A percentile compares a stretch with the other conserved stretches of the same genome.
Conservation (phyloP, 1,140 invertebrate species). For the Probaryconus sp. region DNA sequence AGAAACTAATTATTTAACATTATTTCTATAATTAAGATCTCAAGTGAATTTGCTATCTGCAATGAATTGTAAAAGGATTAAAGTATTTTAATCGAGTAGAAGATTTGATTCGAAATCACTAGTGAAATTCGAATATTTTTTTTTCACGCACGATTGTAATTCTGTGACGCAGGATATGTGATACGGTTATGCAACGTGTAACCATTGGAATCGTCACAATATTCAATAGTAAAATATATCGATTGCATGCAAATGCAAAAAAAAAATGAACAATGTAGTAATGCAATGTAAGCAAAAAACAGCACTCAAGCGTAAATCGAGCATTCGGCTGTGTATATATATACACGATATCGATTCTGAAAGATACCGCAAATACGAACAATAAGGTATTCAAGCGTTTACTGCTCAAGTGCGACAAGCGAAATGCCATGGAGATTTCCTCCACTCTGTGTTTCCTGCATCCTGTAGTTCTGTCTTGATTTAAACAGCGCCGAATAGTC, state of each 20-base stretch:
- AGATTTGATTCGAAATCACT: background rate
- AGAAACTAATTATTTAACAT: too few relatives aligned
- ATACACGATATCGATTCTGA: constrained; percentile 46
- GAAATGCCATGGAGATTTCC: constrained; percentile 50
- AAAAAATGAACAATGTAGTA: constrained; percentile 15
- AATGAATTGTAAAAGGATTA: too few relatives aligned
- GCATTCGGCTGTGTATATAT: constrained; percentile 31
- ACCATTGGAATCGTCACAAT: constrained; percentile 9
- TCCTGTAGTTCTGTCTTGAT: constrained; percentile 38
- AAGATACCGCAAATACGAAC: constrained; percentile 51
- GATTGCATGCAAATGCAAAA: constrained; percentile 16
- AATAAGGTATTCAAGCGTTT: constrained; percentile 55
- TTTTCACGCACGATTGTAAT: background rate
- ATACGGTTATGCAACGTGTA: constrained; percentile 5
- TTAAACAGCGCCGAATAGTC: constrained; percentile 63
- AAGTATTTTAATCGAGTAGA: background rate
- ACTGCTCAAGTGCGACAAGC: constrained; percentile 48
- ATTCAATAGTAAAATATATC: constrained; percentile 24
- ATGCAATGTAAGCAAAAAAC: constrained; percentile 47
- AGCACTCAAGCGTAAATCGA: constrained; percentile 20
- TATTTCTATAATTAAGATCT: too few relatives aligned
- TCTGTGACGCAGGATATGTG: constrained; percentile 1
- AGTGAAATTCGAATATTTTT: background rate
- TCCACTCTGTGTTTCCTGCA: constrained; percentile 46
- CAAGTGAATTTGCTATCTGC: too few relatives aligned